phyloP scores from a whole-genome alignment of 2,113 vertebrate species.

The Hippocampus guttulatus region DNA sequence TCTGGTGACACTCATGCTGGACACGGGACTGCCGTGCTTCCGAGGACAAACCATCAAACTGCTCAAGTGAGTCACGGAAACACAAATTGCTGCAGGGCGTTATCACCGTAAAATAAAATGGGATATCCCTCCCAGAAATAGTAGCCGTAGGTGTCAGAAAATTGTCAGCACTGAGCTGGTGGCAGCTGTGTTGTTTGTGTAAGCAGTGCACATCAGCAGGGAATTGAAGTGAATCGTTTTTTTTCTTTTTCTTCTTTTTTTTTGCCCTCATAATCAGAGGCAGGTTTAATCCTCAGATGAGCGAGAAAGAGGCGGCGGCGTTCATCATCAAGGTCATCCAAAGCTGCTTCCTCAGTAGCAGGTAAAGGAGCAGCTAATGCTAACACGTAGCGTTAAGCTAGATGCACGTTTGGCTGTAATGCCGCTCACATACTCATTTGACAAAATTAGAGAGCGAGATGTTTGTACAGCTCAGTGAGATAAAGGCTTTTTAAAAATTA shows the following conservation, averaged over 20 bases:
- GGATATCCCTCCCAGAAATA: too few relatives aligned
- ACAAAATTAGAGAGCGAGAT: too few relatives aligned
- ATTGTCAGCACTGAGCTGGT: neutral
- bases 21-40: constrained; percentile 95
- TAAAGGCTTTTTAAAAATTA: too few relatives aligned
- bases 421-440: too few relatives aligned
- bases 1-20: constrained; percentile 88
- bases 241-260: neutral
- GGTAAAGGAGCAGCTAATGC: constrained; percentile 62
- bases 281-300: constrained; percentile 94
- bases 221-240: too few relatives aligned
- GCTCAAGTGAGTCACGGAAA: constrained; percentile 82
- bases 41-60: constrained; percentile 97
- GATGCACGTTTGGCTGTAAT: neutral
- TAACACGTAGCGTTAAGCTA: neutral
- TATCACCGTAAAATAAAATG: too few relatives aligned
- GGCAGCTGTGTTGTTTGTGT: too few relatives aligned
- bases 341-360: constrained; percentile 98
- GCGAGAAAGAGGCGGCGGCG: constrained; percentile 91
- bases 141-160: too few relatives aligned
- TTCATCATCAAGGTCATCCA: constrained; percentile 98
- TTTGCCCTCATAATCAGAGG: constrained; percentile 67
- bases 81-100: neutral
- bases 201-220: too few relatives aligned
- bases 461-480: too few relatives aligned